These are phyloP conservation scores for Drosophila sp. DNA, from an alignment of 1,140 invertebrate species.

Conservation along the genomic window DNA sequence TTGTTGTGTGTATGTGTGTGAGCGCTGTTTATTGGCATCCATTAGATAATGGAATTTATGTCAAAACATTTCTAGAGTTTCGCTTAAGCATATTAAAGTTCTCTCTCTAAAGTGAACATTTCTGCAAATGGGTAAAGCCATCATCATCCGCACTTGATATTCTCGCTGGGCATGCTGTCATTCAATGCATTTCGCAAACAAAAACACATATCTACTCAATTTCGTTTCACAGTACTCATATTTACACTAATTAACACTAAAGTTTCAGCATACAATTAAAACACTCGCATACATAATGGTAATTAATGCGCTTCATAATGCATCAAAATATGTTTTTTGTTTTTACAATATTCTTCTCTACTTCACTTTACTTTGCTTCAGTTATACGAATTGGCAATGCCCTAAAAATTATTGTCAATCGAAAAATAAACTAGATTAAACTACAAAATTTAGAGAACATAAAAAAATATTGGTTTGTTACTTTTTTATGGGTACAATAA, in stretches of 20 bases:
- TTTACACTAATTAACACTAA: conserved; percentile 66
- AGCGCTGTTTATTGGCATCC: conserved; percentile 71
- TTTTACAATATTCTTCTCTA: neutral
- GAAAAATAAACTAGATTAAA: too few relatives aligned
- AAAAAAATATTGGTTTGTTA: too few relatives aligned
- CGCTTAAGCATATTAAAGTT: conserved; percentile 27
- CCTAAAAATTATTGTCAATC: neutral
- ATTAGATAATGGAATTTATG: conserved; percentile 79
- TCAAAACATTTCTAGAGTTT: conserved; percentile 49
- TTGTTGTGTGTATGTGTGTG: conserved; percentile 11
- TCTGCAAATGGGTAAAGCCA: too few relatives aligned
- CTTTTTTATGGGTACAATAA: too few relatives aligned
- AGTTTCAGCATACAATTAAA: conserved; percentile 53
- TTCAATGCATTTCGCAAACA: conserved; percentile 37
- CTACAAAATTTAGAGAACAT: too few relatives aligned
- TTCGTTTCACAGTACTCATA: conserved; percentile 22
- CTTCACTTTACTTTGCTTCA: too few relatives aligned
- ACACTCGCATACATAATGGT: conserved; percentile 50
- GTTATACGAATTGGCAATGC: neutral
- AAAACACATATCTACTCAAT: conserved; percentile 17
- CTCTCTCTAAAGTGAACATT: neutral
- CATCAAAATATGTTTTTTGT: conserved; percentile 15
- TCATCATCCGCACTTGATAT: conserved; percentile 23
- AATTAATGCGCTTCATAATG: conserved; percentile 50
- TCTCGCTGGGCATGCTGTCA: conserved; percentile 28